Evolutionary conservation across 2,113 vertebrate genomes (phyloP).

Genomic region (Megaleporinus macrocephalus): DNA sequence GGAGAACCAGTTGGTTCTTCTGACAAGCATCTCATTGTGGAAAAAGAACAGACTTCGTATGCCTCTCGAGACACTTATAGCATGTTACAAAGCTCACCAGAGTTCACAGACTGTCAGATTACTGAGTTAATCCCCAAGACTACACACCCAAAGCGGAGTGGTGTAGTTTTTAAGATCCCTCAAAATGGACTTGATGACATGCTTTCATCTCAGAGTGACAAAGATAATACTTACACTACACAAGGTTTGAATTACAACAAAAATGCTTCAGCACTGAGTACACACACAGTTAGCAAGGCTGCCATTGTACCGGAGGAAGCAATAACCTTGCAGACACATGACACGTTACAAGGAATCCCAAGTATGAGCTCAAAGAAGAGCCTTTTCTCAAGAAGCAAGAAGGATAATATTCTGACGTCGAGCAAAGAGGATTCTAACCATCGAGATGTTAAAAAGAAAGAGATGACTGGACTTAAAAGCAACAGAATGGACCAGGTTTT

Average conservation of each 20-base stretch:
- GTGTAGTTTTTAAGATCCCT: slow-evolving; percentile 13
- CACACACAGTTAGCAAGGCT: slow-evolving; percentile 1
- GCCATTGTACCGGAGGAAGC: slow-evolving; percentile 46
- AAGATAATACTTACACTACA: neutral
- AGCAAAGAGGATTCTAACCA: slow-evolving; percentile 23
- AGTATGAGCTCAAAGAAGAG: slow-evolving; percentile 59
- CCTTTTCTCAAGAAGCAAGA: slow-evolving; percentile 66
- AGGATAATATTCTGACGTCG: slow-evolving; percentile 46
- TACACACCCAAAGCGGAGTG: slow-evolving; percentile 24
- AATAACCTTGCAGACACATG: slow-evolving; percentile 47
- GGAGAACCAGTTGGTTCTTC: neutral
- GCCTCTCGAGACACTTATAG: slow-evolving; percentile 12
- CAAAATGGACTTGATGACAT: slow-evolving; percentile 13
- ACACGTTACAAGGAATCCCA: slow-evolving; percentile 23
- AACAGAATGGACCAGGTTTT: slow-evolving; percentile 72
- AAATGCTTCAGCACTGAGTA: neutral
- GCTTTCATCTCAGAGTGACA: slow-evolving; percentile 19
- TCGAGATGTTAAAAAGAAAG: slow-evolving; percentile 53
- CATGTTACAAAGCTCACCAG: slow-evolving; percentile 14
- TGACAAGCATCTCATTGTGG: neutral
- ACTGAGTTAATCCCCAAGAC: neutral
- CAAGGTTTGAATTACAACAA: slow-evolving; percentile 21
- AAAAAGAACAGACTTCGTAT: neutral
- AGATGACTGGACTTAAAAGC: slow-evolving; percentile 53
- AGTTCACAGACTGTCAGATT: slow-evolving; percentile 27